Evolutionary conservation across 1,140 invertebrate species (phyloP).

Genomic region (Scaptomyza montana): DNA sequence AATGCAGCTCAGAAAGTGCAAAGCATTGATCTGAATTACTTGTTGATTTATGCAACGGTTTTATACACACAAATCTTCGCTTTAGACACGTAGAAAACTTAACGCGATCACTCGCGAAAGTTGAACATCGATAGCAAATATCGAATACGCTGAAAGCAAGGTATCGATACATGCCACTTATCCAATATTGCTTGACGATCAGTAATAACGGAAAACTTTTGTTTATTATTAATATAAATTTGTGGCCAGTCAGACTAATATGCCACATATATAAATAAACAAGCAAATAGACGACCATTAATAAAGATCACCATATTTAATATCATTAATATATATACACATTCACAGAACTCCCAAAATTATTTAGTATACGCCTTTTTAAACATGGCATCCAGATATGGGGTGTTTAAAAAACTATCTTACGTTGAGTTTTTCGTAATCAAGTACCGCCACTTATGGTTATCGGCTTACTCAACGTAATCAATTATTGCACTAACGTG

Average conservation of each 20-base stretch:
- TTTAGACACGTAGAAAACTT: slow-evolving; percentile 46
- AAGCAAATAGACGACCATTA: too few species aligned
- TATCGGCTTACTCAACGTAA: slow-evolving; percentile 3
- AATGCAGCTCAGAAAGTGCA: slow-evolving; percentile 33
- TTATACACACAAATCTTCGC: slow-evolving; percentile 69
- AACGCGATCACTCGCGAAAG: slow-evolving; percentile 36
- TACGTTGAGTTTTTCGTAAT: slow-evolving; percentile 2
- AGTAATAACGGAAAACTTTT: slow-evolving; percentile 30
- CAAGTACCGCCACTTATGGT: slow-evolving; percentile 6
- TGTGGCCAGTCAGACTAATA: too few species aligned
- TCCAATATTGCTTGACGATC: neutral
- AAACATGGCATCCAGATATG: too few species aligned
- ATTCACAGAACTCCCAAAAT: too few species aligned
- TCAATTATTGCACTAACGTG: slow-evolving; percentile 42
- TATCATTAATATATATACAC: too few species aligned
- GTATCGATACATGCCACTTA: slow-evolving; percentile 25
- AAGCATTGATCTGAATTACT: slow-evolving; percentile 62
- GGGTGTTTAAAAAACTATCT: neutral
- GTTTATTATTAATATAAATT: neutral
- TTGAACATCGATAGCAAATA: slow-evolving; percentile 9
- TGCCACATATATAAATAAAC: too few species aligned
- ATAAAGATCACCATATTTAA: too few species aligned
- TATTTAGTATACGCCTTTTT: too few species aligned
- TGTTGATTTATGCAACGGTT: slow-evolving; percentile 74
- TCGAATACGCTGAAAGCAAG: neutral